Percentiles rank a stretch among this genome's conserved stretches.
Conservation (phyloP, 2,113 vertebrate species). For the Corythaixoides concolor region DNA sequence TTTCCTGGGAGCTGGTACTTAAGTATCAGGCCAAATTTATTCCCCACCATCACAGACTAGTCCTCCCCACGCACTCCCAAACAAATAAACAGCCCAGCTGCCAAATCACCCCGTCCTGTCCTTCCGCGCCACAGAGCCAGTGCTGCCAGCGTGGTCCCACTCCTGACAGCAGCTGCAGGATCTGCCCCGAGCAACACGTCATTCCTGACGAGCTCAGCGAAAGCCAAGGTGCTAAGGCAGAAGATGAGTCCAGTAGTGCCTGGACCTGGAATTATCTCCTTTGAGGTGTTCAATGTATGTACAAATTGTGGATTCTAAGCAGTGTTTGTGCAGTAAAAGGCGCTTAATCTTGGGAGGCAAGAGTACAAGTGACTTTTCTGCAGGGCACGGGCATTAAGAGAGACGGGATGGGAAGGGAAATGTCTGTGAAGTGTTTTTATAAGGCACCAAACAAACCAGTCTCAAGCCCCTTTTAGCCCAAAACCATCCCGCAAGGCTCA, state of each 20-base stretch:
- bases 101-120: background rate
- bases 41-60: background rate
- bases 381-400: background rate
- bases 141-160: background rate
- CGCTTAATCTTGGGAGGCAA: background rate
- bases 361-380: background rate
- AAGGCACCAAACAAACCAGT: constrained; percentile 19
- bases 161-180: background rate
- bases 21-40: background rate
- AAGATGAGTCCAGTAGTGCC: background rate
- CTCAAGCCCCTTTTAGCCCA: constrained; percentile 18
- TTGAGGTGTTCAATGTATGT: background rate
- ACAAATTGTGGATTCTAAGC: background rate
- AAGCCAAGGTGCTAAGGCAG: background rate
- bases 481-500: constrained; percentile 39
- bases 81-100: background rate
- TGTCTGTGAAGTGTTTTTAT: background rate
- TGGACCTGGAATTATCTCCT: background rate
- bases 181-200: fast-evolving
- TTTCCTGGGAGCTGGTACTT: constrained; percentile 57
- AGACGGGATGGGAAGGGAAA: constrained; percentile 3
- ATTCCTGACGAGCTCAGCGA: fast-evolving
- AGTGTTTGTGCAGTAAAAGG: background rate
- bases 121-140: background rate
- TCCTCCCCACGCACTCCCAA: background rate